phyloP scores from a whole-genome alignment of 2,888 invertebrate species.

The Lochmaea capreae region DNA sequence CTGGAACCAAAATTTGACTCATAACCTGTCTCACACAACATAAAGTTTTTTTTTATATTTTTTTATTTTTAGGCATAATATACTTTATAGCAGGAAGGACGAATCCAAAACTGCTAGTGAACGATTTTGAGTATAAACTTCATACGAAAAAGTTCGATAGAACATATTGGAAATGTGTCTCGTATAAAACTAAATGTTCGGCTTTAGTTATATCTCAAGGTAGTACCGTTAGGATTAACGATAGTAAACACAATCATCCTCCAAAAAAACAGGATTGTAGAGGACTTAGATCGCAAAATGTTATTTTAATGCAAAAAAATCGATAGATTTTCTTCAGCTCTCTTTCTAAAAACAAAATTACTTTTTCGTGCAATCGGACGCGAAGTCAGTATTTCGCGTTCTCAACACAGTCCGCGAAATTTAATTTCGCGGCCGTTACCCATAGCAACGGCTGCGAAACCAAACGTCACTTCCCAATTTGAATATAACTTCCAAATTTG shows the following conservation, averaged over 20 bases:
- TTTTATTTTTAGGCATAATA: conserved; percentile 46
- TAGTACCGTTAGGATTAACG: conserved; percentile 42
- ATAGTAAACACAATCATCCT: conserved; percentile 51
- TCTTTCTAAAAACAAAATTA: too few species aligned
- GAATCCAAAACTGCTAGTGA: conserved; percentile 54
- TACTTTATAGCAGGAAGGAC: conserved; percentile 51
- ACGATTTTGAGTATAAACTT: conserved; percentile 52
- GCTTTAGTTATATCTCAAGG: conserved; percentile 50
- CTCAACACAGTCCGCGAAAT: too few species aligned
- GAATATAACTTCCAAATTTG: too few species aligned
- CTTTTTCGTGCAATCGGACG: too few species aligned
- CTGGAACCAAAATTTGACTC: too few species aligned
- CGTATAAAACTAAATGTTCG: conserved; percentile 51
- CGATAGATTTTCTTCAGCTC: neutral
- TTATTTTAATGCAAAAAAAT: conserved; percentile 34
- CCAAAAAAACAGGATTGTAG: conserved; percentile 45
- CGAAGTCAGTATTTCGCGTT: too few species aligned
- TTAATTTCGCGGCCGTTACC: too few species aligned
- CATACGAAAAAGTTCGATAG: conserved; percentile 50
- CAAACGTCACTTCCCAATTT: too few species aligned
- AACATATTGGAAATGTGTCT: conserved; percentile 55
- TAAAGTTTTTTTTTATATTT: neutral
- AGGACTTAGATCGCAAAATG: conserved; percentile 42
- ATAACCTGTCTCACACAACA: too few species aligned
- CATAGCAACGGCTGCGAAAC: too few species aligned